Conservation (phyloP, 2,797 vertebrate genomes). For the Hippoglossus hippoglossus region DNA sequence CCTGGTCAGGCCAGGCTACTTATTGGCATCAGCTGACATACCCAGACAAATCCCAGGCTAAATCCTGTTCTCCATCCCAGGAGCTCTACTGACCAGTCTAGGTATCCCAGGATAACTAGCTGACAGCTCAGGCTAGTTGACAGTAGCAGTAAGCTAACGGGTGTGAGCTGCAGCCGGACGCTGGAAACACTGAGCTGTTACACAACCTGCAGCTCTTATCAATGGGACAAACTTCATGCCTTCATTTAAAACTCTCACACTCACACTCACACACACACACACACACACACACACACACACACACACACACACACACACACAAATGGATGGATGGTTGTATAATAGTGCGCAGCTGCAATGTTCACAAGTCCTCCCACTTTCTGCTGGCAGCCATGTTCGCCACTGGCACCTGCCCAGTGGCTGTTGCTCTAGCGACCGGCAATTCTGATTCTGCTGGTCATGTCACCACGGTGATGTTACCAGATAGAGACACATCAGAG, state of each 20-base stretch:
- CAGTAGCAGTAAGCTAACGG: conserved; percentile 9
- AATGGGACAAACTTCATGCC: conserved; percentile 69
- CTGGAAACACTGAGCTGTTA: conserved; percentile 59
- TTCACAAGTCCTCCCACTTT: conserved; percentile 49
- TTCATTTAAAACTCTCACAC: conserved; percentile 44
- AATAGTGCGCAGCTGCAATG: conserved; percentile 52
- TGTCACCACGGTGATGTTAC: conserved; percentile 12
- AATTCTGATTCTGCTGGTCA: conserved; percentile 35
- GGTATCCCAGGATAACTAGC: conserved; percentile 28
- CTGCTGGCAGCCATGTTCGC: conserved; percentile 54
- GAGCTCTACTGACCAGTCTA: conserved; percentile 38
- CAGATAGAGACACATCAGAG: conserved; percentile 8
- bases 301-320: conserved; percentile 33
- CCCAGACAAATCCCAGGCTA: conserved; percentile 5
- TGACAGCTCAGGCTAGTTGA: conserved; percentile 12
- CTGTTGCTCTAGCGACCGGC: conserved; percentile 35
- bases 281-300: conserved; percentile 23
- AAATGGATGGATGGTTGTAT: conserved; percentile 37
- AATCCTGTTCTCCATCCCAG: conserved; percentile 3
- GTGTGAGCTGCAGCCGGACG: conserved; percentile 36
- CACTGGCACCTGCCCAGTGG: conserved; percentile 6
- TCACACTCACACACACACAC: conserved; percentile 17
- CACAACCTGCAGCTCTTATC: conserved; percentile 71
- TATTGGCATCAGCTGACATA: conserved; percentile 1
- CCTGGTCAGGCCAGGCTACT: neutral